These are phyloP conservation scores for Drosophila chauvacae DNA, from an alignment of 1,140 invertebrate genomes.

Conservation along the genomic window DNA sequence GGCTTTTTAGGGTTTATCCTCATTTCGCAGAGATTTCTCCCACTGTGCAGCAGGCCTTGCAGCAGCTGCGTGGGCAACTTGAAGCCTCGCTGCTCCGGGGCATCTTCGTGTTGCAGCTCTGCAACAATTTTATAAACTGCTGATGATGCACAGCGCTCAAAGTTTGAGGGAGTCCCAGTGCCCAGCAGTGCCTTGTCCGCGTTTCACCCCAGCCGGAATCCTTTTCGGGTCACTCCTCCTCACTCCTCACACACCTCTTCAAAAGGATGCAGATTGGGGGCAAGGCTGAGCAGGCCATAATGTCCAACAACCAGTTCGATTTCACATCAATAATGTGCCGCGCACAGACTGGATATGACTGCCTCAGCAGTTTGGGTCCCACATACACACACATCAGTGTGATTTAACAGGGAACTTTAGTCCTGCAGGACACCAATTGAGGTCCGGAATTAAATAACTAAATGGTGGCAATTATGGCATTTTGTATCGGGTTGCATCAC, in stretches of 20 bases:
- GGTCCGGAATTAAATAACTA: not conserved
- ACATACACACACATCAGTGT: not conserved
- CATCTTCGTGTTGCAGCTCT: conserved; percentile 60
- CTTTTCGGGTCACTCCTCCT: not conserved
- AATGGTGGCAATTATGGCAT: not conserved
- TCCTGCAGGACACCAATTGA: not conserved
- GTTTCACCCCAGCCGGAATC: not conserved
- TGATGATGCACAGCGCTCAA: conserved; percentile 55
- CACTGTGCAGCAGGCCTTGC: conserved; percentile 36
- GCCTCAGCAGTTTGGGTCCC: not conserved
- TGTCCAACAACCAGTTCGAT: not conserved
- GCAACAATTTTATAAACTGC: conserved; percentile 67
- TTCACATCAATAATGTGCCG: conserved; percentile 11
- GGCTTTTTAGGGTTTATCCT: not conserved
- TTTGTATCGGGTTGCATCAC: too few species aligned
- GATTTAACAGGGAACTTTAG: not conserved
- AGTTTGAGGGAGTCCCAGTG: conserved; percentile 25
- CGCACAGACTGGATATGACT: not conserved
- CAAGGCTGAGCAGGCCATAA: not conserved
- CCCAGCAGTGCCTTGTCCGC: not conserved
- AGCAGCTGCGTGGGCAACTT: conserved; percentile 56
- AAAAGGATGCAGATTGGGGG: not conserved
- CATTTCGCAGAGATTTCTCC: not conserved
- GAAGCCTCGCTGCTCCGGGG: conserved; percentile 32
- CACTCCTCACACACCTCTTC: not conserved